Evolutionary conservation across 1,140 invertebrate species (phyloP), one percentile per base, ranked within the genome.

Genomic region (Caerostris darwini): DNA sequence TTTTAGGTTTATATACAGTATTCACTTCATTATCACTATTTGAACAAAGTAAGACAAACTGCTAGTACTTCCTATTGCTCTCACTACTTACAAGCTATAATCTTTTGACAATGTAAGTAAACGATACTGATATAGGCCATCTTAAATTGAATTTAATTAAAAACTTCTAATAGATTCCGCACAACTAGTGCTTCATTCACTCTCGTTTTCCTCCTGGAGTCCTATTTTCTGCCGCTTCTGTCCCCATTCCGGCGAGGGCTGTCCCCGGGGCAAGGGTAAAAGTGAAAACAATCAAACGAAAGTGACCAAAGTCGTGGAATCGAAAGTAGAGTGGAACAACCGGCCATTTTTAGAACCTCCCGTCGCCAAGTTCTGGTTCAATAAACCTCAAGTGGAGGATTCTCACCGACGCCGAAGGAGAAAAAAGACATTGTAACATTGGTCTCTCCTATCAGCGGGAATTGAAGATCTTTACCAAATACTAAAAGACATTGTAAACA

Each of bases 291-390:
- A 85, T 85, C 83, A 17, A 17, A 59, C 57, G 56, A 58, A 58
- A 85, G 53, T 83, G 82, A 8, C 17, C n/a, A 71, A 12, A 12
- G 19, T 58, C 82, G 54, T 85, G 82, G 54, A 85, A 85, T 57
- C 57, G 57, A 85, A 85, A 57, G 82, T 77, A 57, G 57, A 57
- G 54, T 19, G 54, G 82, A 57, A 85, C 54, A 58, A 5, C 14
- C 6, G 54, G 86, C 61, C 61, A 88, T 88, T 67, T 67, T 64
- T 88, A 88, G 86, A 88, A 88, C 8, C 14, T 0, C 2, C 3
- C 14, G 14, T n/a, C 83, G 57, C 67, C 86, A 64, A 67, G 86
- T 88, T 88, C 86, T 88, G 86, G 86, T 88, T 88, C 86, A 88
- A 64, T 67, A 88, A 88, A 88, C 86, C 19, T 14, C 34, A 50